Evolutionary conservation across 1,140 invertebrate genomes (phyloP).

Genomic region (Sarcophaga peregrina): DNA sequence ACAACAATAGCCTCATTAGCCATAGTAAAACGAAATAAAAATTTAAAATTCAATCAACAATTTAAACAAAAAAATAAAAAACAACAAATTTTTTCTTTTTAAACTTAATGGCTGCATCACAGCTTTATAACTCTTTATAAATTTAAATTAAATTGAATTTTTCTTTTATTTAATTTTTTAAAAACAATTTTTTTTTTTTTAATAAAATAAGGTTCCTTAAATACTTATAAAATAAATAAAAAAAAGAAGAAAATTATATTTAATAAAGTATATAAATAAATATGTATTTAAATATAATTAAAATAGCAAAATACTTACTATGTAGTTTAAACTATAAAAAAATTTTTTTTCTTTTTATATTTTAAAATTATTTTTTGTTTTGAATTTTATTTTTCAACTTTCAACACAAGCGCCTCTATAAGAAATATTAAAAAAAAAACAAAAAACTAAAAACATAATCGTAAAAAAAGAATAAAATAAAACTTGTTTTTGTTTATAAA

Average conservation of each 20-base stretch:
- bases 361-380: background rate
- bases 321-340: background rate
- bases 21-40: constrained; percentile 5
- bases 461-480: constrained; percentile 17
- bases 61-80: background rate
- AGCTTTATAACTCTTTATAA: background rate
- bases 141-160: background rate
- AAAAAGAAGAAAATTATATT: background rate
- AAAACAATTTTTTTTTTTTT: background rate
- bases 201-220: constrained; percentile 34
- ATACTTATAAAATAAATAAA: background rate
- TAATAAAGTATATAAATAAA: background rate
- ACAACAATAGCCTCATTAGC: constrained; percentile 32
- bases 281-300: background rate
- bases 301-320: background rate
- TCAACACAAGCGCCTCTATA: background rate
- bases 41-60: background rate
- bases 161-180: background rate
- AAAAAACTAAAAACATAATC: background rate
- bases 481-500: constrained; percentile 3
- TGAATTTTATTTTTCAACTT: background rate
- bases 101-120: too few relatives aligned
- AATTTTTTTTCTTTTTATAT: background rate
- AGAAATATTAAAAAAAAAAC: background rate
- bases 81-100: too few relatives aligned